phyloP scores from a whole-genome alignment of 2,888 invertebrate species.

The Cantharis lateralis region DNA sequence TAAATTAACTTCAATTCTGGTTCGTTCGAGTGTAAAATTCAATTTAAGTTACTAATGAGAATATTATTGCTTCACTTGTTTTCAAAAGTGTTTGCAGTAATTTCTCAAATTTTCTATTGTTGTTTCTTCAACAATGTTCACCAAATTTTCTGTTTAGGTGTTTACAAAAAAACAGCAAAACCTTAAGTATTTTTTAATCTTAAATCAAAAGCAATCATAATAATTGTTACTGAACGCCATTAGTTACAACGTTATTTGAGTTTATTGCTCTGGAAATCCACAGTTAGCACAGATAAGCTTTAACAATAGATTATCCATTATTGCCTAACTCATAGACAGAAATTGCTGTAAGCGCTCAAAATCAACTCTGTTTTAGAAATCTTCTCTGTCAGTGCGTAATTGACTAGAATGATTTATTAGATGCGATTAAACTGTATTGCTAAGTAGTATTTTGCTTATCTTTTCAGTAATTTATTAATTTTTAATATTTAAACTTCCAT shows the following conservation, averaged over 20 bases:
- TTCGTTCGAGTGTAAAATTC: constrained; percentile 15
- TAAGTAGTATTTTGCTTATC: constrained; percentile 9
- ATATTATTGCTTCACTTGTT: constrained; percentile 11
- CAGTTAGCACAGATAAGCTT: constrained; percentile 15
- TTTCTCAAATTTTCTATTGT: constrained; percentile 2
- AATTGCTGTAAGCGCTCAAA: constrained; percentile 8
- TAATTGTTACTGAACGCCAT: constrained; percentile 2
- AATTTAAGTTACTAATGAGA: constrained; percentile 13
- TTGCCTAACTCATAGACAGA: constrained; percentile 17
- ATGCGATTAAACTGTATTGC: constrained; percentile 7
- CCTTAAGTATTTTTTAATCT: not conserved
- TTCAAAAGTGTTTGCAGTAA: constrained; percentile 5
- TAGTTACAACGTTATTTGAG: constrained; percentile 14
- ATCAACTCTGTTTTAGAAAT: constrained; percentile 14
- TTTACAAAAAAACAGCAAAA: not conserved
- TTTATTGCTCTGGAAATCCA: constrained; percentile 16
- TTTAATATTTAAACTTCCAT: not conserved
- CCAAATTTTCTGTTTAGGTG: not conserved
- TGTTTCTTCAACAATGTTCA: not conserved
- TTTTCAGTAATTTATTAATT: not conserved
- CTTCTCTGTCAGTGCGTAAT: constrained; percentile 11
- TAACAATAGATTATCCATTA: constrained; percentile 17
- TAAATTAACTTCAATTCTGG: constrained; percentile 6
- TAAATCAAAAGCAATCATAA: not conserved
- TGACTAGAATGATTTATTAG: constrained; percentile 14